Base-by-base conservation (phyloP, 2,797 vertebrate species). In the Tenualosa thibaudeaui region DNA sequence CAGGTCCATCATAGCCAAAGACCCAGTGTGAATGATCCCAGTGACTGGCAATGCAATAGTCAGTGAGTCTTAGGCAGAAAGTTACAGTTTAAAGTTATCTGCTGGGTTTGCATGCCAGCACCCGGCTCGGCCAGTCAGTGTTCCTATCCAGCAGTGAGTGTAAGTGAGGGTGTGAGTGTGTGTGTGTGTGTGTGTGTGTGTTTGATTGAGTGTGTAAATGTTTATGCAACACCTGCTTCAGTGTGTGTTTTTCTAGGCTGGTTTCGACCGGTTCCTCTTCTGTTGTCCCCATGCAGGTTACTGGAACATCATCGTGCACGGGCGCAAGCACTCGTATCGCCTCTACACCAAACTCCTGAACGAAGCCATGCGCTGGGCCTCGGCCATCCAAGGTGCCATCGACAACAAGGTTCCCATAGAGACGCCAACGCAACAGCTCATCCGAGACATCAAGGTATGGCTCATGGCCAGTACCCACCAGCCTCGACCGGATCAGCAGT, bases 361-460 rank as follows among this genome's bases (percentile, higher is more conserved):
- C 0, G 97, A 98, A 91, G 97, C 97, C 85, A 97, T 97, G 96
- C 93, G 97, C 82, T 98, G 97, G 97, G 92, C 96, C 1, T 96
- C 96, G 0, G 97, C 97, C 90, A 97, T 98, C 22, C 97, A 98
- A 89, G 96, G 96, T 6, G 97, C 96, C 37, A 98, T 98, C 82
- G 97, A 98, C 93, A 97, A 90, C 93, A 98, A 98, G 89, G 95
- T 96, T 83, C 97, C 97, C 90, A 98, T 98, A 15, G 97, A 98
- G 94, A 98, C 97, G 0, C 97, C 97, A 10, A 98, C 97, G 0
- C 97, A 98, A 86, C 97, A 98, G 6, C 97, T 98, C 88, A 98
- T 98, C 91, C 95, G 95, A 87, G 97, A 98, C 92, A 98, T 98
- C 90, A 97, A 97, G 96, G 97, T 98, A 94, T 54, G 85, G n/a